phyloP scores from a whole-genome alignment of 1,140 invertebrate species.

The Calliphora vicina region DNA sequence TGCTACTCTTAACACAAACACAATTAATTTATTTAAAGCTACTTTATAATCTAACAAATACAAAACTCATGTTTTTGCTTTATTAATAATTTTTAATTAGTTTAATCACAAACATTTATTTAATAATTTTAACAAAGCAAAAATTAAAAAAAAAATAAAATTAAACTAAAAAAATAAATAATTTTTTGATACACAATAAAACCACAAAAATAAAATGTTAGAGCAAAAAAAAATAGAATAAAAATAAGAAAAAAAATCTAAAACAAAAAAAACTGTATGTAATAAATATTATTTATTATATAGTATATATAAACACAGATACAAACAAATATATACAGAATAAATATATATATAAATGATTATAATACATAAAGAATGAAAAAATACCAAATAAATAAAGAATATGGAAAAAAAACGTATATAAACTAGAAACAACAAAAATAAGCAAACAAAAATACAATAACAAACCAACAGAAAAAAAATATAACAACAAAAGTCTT shows the following conservation, averaged over 20 bases:
- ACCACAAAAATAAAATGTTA: constrained; percentile 5
- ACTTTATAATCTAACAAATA: no score
- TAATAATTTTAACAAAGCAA: background rate
- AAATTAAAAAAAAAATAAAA: background rate
- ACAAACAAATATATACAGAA: background rate
- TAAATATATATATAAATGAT: background rate
- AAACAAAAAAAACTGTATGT: no score
- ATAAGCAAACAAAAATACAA: background rate
- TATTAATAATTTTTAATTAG: background rate
- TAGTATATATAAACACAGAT: background rate
- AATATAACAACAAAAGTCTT: background rate
- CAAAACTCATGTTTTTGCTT: background rate
- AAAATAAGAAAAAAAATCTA: background rate
- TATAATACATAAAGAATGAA: background rate
- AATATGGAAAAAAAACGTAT: background rate
- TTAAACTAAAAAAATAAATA: background rate
- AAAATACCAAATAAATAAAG: background rate
- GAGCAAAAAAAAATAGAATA: background rate
- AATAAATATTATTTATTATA: background rate
- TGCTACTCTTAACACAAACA: no score
- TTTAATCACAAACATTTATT: background rate
- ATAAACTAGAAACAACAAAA: background rate
- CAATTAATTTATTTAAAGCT: no score
- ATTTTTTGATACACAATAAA: background rate
- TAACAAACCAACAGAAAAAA: background rate